Base-by-base conservation (phyloP, 2,797 vertebrate species). In the Ciconia nigra region DNA sequence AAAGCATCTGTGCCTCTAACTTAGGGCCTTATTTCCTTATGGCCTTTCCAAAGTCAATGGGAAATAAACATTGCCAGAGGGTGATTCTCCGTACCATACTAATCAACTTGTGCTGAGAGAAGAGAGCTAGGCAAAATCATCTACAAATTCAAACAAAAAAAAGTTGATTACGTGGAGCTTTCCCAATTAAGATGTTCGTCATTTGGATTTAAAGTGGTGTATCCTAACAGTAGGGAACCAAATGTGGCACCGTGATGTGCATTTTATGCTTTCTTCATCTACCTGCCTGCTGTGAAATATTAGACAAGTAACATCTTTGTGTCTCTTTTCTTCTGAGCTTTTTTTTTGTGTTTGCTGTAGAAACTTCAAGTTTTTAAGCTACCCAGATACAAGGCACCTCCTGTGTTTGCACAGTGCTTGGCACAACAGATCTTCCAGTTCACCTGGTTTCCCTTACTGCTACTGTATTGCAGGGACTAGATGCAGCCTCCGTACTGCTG, bases 351-450 rank as follows among this genome's bases (percentile, higher is more conserved):
- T n/a, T 28, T 16, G 31, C 74, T 49, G 31, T 70, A 80, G 47
- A 93, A 93, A 77, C 44, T n/a, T n/a, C 35, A 11, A 47, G 46
- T 35, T 92, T 90, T 93, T 65, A 67, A 96, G 84, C 69, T 28
- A 55, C 11, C 12, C 39, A 89, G 87, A 19, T 70, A 90, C 85
- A 12, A 83, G 52, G 49, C 37, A 85, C 47, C 42, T 88, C 37
- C 46, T 65, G 8, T 63, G 58, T 97, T 95, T 96, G 70, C 41
- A 81, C 73, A 87, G 49, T 26, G 69, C 88, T 57, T 89, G 28
- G 46, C 62, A 92, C 90, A 94, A 87, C 70, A 90, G 24, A 79
- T 83, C 77, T 86, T 87, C 46, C 77, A 79, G 73, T 88, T 94
- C 93, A 95, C 88, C 67, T 65, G 35, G 31, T 86, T 95, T 93